phyloP scores from a whole-genome alignment of 2,113 vertebrate species.

The Gymnarchus niloticus region DNA sequence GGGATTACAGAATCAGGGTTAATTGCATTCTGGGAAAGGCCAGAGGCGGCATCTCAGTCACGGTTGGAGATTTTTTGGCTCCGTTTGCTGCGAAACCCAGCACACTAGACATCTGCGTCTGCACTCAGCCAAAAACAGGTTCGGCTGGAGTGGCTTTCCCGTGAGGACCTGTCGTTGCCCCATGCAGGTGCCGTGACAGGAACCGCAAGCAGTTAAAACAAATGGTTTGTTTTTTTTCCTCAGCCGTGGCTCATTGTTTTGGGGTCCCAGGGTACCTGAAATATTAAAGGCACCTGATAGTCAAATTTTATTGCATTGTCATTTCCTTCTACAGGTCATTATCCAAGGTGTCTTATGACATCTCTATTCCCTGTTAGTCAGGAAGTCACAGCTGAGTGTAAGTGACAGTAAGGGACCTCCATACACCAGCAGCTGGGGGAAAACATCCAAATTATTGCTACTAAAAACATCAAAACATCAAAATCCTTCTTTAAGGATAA shows the following conservation, averaged over 20 bases:
- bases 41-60: slow-evolving; percentile 12
- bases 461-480: background rate
- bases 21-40: slow-evolving; percentile 3
- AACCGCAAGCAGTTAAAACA: background rate
- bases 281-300: background rate
- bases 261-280: background rate
- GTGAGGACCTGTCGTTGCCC: background rate
- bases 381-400: background rate
- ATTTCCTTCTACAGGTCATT: background rate
- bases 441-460: background rate
- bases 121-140: background rate
- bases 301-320: too few species aligned
- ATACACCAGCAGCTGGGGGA: background rate
- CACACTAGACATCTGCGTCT: too few species aligned
- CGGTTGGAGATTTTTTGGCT: background rate
- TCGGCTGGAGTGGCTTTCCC: background rate
- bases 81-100: background rate
- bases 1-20: slow-evolving; percentile 8
- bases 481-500: background rate
- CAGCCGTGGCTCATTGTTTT: background rate
- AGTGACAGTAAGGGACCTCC: background rate
- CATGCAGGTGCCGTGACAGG: too few species aligned
- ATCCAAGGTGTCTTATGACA: background rate
- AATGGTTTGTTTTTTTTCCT: too few species aligned
- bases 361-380: background rate